Evolutionary conservation across 2,888 invertebrate genomes (phyloP).

Genomic region (Drosophila meridionalis): DNA sequence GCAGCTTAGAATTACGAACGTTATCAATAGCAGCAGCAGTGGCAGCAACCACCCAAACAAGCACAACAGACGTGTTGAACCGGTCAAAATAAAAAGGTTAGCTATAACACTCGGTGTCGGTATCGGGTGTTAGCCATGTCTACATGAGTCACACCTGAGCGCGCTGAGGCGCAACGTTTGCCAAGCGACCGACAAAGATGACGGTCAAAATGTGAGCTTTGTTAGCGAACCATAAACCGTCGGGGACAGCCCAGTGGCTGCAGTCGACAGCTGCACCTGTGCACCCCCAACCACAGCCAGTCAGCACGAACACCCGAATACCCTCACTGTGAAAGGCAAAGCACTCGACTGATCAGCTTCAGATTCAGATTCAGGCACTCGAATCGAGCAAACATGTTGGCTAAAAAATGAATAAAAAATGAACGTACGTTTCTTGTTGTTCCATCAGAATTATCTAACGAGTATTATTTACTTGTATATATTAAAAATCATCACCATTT

Average conservation of each 20-base stretch:
- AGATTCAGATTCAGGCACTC: not conserved
- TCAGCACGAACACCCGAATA: slow-evolving; percentile 18
- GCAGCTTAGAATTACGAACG: slow-evolving; percentile 55
- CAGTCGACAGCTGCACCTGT: slow-evolving; percentile 4
- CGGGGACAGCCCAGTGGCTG: slow-evolving; percentile 47
- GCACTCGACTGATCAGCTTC: slow-evolving; percentile 5
- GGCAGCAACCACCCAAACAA: slow-evolving; percentile 12
- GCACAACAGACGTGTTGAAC: slow-evolving; percentile 62
- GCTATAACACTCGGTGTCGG: slow-evolving; percentile 30
- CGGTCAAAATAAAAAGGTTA: slow-evolving; percentile 72
- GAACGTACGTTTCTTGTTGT: not conserved
- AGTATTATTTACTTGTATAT: not conserved
- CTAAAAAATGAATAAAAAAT: not conserved
- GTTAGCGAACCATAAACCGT: slow-evolving; percentile 63
- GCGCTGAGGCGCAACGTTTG: slow-evolving; percentile 60
- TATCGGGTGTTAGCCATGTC: slow-evolving; percentile 63
- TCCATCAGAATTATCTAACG: not conserved
- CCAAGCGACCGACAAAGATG: slow-evolving; percentile 56
- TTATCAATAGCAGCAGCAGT: slow-evolving; percentile 49
- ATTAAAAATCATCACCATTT: not conserved
- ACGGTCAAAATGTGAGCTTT: slow-evolving; percentile 64
- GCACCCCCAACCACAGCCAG: not conserved
- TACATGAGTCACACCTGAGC: slow-evolving; percentile 72
- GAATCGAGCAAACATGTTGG: slow-evolving; percentile 15
- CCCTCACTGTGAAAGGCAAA: slow-evolving; percentile 36